Evolutionary conservation across 2,888 invertebrate genomes (phyloP).

Genomic region (Macaria liturata): DNA sequence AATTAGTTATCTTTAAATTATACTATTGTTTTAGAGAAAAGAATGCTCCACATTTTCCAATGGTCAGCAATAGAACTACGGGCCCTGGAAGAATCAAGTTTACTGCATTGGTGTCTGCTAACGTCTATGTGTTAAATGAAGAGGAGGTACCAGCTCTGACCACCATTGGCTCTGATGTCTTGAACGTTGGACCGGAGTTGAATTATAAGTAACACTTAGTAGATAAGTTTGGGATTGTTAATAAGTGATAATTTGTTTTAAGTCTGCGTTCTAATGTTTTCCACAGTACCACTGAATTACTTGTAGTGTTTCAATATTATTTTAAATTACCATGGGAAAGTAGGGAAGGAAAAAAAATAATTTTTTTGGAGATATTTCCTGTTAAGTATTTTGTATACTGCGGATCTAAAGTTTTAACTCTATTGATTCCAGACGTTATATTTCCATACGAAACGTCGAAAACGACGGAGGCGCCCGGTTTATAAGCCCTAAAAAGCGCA

Average conservation of each 20-base stretch:
- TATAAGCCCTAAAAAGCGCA: constrained; percentile 86
- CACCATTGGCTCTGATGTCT: constrained; percentile 85
- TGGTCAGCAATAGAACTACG: constrained; percentile 85
- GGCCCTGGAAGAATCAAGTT: constrained; percentile 85
- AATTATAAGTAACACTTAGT: constrained; percentile 68
- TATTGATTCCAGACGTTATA: constrained; percentile 68
- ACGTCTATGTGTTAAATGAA: constrained; percentile 85
- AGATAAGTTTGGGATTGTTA: neutral
- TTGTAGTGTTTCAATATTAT: no score
- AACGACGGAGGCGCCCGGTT: constrained; percentile 86
- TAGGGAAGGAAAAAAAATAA: no score
- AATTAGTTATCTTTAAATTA: no score
- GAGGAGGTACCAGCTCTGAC: constrained; percentile 89
- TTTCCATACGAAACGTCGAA: constrained; percentile 85
- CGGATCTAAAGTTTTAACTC: no score
- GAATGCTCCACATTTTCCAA: constrained; percentile 71
- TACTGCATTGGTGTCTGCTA: constrained; percentile 73
- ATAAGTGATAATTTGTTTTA: no score
- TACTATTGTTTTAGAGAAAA: constrained; percentile 54
- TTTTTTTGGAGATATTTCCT: no score
- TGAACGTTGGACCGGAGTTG: constrained; percentile 83
- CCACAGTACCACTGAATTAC: no score
- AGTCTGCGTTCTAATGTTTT: no score
- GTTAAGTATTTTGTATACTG: no score
- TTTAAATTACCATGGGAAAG: no score